Base-by-base conservation (phyloP, 1,140 invertebrate species). In the Acromyrmex charruanus region DNA sequence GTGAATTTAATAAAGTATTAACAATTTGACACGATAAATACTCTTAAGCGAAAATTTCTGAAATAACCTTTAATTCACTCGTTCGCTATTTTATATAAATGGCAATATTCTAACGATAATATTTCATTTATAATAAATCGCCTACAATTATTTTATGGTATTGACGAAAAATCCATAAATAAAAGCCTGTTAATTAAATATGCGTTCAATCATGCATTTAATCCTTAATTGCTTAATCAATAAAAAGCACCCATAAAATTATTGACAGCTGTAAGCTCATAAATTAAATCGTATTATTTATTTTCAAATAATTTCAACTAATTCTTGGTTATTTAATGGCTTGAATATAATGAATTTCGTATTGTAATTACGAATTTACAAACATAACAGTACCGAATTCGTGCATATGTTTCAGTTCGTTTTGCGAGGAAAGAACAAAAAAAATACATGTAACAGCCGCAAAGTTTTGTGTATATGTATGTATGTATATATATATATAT, bases 121-220 rank as follows among this genome's bases (percentile, higher is more conserved):
- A 69, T 81, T 82, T 44, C 44, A 49, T 82, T 82, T 58, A n/a
- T 35, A 59, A 71, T 0, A 59, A 82, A 82, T 72, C 14, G 14
- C 25, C 5, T 28, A 21, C 65, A 31, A 28, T 12, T 28, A 21
- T 5, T 61, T 49, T 10, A 49, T 49, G 10, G 7, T 14, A 18
- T 61, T 39, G 21, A 14, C 16, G 51, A 71, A 82, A 82, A 82
- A 82, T 49, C 1, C 12, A 61, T 59, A 51, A 74, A 75, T 74
- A 59, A 81, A 81, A n/a, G 16, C 12, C 5, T 49, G 69, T 82
- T 82, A 71, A 81, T 6, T 21, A 65, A 65, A 79, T 79, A 65
- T 9, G 9, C 21, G 16, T 31, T 49, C 25, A n/a, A 68, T 68
- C 77, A 14, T n/a, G 25, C 18, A n/a, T 72, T 74, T 74, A 74